phyloP scores from a whole-genome alignment of 2,888 invertebrate species.

The Drosophila kanekoi region DNA sequence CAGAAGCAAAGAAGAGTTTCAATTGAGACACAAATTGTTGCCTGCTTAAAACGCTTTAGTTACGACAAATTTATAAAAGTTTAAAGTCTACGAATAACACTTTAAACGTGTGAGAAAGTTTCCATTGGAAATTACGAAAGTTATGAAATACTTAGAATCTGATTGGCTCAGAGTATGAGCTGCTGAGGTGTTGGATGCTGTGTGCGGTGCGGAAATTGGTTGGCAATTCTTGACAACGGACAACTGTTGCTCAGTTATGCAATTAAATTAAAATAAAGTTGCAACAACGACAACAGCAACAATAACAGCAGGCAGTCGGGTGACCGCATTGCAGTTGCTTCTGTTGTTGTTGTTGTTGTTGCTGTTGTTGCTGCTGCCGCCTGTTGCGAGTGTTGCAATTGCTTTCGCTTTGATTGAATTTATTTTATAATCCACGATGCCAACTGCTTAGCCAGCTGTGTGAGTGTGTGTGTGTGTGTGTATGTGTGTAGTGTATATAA shows the following conservation, averaged over 20 bases:
- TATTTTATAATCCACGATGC: slow-evolving; percentile 77
- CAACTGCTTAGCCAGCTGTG: slow-evolving; percentile 54
- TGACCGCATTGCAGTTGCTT: slow-evolving; percentile 60
- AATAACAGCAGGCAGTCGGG: slow-evolving; percentile 52
- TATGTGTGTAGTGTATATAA: slow-evolving; percentile 24
- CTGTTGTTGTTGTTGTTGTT: slow-evolving; percentile 30
- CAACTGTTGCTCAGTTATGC: slow-evolving; percentile 71
- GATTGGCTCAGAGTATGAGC: neutral
- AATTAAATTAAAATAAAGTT: slow-evolving; percentile 75
- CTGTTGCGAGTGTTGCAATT: slow-evolving; percentile 71
- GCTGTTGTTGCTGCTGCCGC: slow-evolving; percentile 28
- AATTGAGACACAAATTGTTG: neutral
- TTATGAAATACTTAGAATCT: slow-evolving; percentile 16
- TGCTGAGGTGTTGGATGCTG: slow-evolving; percentile 12
- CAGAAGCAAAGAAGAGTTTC: neutral
- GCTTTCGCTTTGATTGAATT: slow-evolving; percentile 81
- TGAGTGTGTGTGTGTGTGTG: slow-evolving; percentile 12
- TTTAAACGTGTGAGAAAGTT: neutral
- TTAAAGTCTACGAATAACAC: neutral
- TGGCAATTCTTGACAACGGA: slow-evolving; percentile 74
- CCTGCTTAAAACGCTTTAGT: neutral
- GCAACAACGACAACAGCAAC: slow-evolving; percentile 33
- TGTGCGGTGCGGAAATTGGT: slow-evolving; percentile 64
- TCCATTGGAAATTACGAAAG: slow-evolving; percentile 3
- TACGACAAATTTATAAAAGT: neutral